phyloP scores from a whole-genome alignment of 2,113 vertebrate species.

The Pelusios castaneus region DNA sequence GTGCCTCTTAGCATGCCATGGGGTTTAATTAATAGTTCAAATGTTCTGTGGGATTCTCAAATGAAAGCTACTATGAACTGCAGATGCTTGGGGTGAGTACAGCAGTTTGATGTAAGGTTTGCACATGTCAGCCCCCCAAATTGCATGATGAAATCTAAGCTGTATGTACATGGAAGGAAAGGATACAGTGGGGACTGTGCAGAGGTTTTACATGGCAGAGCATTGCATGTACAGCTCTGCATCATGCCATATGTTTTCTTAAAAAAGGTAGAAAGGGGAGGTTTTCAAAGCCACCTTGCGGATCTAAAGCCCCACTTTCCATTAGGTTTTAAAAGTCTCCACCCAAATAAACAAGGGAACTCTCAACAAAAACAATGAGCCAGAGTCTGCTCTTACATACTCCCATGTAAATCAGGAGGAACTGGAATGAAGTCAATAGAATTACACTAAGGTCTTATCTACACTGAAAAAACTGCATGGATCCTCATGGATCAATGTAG shows the following conservation, averaged over 20 bases:
- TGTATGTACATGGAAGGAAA: neutral
- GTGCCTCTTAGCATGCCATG: neutral
- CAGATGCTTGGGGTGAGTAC: neutral
- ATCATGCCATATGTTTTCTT: neutral
- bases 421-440: neutral
- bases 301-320: neutral
- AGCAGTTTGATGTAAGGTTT: neutral
- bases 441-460: too few species aligned
- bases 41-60: neutral
- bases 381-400: neutral
- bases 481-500: too few species aligned
- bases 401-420: neutral
- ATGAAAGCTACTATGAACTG: neutral
- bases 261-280: neutral
- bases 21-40: neutral
- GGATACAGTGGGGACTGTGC: neutral
- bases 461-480: too few species aligned
- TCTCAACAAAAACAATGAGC: neutral
- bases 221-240: neutral
- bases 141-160: neutral
- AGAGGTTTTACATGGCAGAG: neutral
- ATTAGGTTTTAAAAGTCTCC: neutral
- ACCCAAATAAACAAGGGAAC: neutral
- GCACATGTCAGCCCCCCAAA: neutral
- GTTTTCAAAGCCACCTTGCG: neutral